Evolutionary conservation across 2,113 vertebrate genomes (phyloP).

Genomic region (Lagopus leucura): DNA sequence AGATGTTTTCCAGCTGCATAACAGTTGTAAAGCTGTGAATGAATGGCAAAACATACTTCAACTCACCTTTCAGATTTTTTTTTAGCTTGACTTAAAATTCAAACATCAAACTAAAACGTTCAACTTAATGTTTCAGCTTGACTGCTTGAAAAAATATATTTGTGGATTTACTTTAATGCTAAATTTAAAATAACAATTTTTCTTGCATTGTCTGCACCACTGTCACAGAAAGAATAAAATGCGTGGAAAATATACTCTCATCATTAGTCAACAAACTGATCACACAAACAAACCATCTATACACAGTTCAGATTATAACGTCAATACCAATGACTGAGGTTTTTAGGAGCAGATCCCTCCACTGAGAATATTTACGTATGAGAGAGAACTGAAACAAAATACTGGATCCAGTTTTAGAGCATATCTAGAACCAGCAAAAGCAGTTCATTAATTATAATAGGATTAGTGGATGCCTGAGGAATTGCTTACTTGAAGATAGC

Average conservation of each 20-base stretch:
- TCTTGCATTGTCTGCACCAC: background rate
- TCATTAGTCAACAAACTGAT: background rate
- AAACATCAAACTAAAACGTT: background rate
- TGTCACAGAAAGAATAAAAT: background rate
- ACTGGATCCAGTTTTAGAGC: background rate
- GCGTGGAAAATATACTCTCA: background rate
- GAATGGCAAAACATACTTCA: background rate
- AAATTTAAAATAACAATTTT: background rate
- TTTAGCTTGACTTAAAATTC: background rate
- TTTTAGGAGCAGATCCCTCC: background rate
- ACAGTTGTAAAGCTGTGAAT: background rate
- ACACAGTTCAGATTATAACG: background rate
- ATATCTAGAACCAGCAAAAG: background rate
- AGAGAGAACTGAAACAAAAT: background rate
- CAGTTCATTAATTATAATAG: background rate
- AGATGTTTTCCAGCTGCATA: background rate
- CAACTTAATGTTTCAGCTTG: background rate
- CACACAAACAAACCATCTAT: background rate
- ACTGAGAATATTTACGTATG: background rate
- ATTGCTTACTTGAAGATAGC: background rate
- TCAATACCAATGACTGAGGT: background rate
- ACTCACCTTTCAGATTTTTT: background rate
- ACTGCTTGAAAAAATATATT: background rate
- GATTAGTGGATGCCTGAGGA: background rate
- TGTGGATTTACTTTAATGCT: background rate